phyloP scores from a whole-genome alignment of 2,888 invertebrate genomes.

The Lordiphosa andalusiaca region DNA sequence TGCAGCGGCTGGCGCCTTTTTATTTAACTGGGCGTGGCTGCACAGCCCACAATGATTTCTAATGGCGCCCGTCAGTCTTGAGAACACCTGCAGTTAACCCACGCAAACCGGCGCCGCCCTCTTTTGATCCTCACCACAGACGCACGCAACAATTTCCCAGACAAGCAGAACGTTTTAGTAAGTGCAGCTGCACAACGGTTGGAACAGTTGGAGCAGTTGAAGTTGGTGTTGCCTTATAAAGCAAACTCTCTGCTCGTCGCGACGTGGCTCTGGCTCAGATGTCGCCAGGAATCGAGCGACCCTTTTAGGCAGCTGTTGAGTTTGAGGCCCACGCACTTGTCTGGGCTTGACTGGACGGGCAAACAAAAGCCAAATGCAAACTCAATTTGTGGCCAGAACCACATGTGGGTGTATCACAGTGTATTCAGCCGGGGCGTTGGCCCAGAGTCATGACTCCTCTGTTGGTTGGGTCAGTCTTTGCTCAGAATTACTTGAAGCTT shows the following conservation, averaged over 20 bases:
- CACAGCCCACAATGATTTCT: slow-evolving; percentile 32
- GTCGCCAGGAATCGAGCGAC: slow-evolving; percentile 50
- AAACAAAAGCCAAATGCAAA: slow-evolving; percentile 50
- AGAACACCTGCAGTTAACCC: slow-evolving; percentile 66
- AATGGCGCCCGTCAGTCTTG: slow-evolving; percentile 69
- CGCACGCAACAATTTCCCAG: slow-evolving; percentile 31
- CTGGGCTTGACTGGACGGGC: slow-evolving; percentile 30
- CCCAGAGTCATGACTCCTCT: slow-evolving; percentile 32
- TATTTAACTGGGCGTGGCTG: slow-evolving; percentile 30
- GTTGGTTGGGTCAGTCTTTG: not conserved
- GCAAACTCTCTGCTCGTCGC: slow-evolving; percentile 42
- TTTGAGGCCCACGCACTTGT: slow-evolving; percentile 63
- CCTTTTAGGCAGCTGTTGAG: slow-evolving; percentile 52
- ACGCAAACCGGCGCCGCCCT: slow-evolving; percentile 28
- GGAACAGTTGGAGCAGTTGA: not conserved
- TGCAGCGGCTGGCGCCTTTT: slow-evolving; percentile 37
- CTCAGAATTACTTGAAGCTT: slow-evolving; percentile 10
- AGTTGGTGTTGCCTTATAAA: slow-evolving; percentile 54
- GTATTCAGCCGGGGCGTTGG: slow-evolving; percentile 7
- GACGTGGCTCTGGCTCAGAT: slow-evolving; percentile 55
- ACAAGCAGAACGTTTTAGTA: slow-evolving; percentile 35
- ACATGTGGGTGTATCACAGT: slow-evolving; percentile 17
- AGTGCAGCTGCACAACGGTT: slow-evolving; percentile 50
- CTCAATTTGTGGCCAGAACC: slow-evolving; percentile 50
- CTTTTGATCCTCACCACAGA: slow-evolving; percentile 15